Conservation (phyloP, 2,888 invertebrate genomes). For the Ferrisia virgata region DNA sequence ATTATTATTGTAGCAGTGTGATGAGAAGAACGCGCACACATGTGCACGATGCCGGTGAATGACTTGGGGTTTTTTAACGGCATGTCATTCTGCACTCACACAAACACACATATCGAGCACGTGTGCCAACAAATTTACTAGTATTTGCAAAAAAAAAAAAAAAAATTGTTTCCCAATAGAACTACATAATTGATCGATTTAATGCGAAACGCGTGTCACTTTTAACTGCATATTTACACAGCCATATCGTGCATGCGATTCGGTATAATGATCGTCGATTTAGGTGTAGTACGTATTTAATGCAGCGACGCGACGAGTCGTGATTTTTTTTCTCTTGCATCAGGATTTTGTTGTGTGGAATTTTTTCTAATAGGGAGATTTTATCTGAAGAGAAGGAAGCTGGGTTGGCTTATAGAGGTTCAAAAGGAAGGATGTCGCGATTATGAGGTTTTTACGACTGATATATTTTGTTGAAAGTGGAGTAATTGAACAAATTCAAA, state of each 20-base stretch:
- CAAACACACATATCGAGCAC: not conserved
- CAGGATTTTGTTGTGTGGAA: no score
- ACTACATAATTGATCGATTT: not conserved
- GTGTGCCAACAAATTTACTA: not conserved
- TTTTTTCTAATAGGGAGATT: no score
- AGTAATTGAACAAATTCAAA: no score
- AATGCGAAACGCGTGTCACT: not conserved
- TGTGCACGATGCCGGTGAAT: not conserved
- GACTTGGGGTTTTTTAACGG: not conserved
- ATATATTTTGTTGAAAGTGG: no score
- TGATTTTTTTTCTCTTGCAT: no score
- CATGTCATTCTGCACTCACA: not conserved
- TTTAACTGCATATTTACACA: not conserved
- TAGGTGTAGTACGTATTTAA: no score
- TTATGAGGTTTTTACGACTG: no score
- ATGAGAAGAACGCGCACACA: not conserved
- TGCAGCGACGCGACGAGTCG: no score
- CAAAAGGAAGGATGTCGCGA: no score
- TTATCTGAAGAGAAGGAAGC: no score
- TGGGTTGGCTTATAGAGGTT: no score
- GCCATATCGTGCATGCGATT: not conserved
- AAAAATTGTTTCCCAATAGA: not conserved
- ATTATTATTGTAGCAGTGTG: not conserved
- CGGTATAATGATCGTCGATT: no score
- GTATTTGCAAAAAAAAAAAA: not conserved